A percentile compares a stretch with the other conserved stretches of the same genome.
Evolutionary conservation across 2,888 invertebrate genomes (phyloP).

Genomic region (Drosophila rellima): DNA sequence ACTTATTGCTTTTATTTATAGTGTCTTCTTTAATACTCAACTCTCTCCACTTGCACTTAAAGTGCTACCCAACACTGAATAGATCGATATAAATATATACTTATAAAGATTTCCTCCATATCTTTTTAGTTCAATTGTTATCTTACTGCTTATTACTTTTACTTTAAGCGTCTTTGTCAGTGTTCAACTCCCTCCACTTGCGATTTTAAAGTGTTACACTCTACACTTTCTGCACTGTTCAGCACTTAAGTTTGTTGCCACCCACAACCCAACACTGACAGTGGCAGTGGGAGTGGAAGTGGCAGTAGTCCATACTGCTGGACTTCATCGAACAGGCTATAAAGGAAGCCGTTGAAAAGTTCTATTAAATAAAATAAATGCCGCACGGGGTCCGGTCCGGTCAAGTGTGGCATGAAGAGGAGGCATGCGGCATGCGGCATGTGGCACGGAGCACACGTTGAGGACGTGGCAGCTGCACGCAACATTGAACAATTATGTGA

Average conservation of each 20-base stretch:
- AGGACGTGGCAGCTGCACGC: conserved; percentile 75
- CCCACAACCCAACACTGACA: conserved; percentile 35
- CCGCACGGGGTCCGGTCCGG: conserved; percentile 53
- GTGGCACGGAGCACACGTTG: conserved; percentile 44
- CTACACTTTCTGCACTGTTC: conserved; percentile 19
- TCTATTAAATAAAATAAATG: conserved; percentile 76
- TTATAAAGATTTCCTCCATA: background rate
- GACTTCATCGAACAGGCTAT: conserved; percentile 30
- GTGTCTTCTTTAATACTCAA: background rate
- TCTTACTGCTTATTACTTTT: conserved; percentile 36
- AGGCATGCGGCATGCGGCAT: too few relatives aligned
- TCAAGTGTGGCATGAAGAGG: conserved; percentile 58
- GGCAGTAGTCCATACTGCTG: background rate
- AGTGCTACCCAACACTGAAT: background rate
- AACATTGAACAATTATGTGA: conserved; percentile 81
- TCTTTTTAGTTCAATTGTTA: conserved; percentile 8
- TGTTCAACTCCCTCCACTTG: conserved; percentile 7
- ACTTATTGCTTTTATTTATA: background rate
- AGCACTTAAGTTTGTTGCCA: conserved; percentile 51
- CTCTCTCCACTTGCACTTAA: background rate
- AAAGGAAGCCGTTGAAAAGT: conserved; percentile 69
- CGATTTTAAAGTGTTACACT: conserved; percentile 47
- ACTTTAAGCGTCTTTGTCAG: conserved; percentile 37
- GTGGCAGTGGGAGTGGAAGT: conserved; percentile 2
- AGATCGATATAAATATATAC: background rate